Evolutionary conservation across 1,140 invertebrate genomes (phyloP).

Genomic region (Phymorhynchus buccinoides): DNA sequence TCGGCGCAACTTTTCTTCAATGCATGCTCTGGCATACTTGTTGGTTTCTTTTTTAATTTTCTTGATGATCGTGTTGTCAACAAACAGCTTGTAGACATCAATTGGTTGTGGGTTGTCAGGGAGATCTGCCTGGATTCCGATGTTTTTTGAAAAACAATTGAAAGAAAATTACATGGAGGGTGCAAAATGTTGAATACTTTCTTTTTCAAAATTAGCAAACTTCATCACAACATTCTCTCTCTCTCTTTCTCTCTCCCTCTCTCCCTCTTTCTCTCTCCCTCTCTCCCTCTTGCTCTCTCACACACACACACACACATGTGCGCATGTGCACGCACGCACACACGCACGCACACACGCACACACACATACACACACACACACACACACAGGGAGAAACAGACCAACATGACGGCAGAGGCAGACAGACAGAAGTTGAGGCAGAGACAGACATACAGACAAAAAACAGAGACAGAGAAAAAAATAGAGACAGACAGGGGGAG

Average conservation of each 20-base stretch:
- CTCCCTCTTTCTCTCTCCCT: no score
- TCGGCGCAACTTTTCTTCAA: no score
- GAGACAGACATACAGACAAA: no score
- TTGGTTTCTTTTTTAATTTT: slow-evolving; percentile 15
- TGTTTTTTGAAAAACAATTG: not conserved
- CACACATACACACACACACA: not conserved
- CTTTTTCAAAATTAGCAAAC: not conserved
- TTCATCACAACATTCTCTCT: no score
- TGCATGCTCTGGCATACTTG: not conserved
- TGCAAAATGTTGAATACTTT: not conserved
- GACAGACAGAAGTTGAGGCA: no score
- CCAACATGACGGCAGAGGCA: no score
- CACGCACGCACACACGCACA: not conserved
- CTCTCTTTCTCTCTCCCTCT: no score
- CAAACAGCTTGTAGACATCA: not conserved
- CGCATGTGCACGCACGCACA: no score
- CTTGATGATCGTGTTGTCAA: not conserved
- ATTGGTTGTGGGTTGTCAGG: not conserved
- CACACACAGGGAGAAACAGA: no score
- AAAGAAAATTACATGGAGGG: not conserved
- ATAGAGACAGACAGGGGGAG: no score
- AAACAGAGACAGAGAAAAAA: no score
- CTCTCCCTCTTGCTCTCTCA: not conserved
- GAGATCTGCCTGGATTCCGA: not conserved
- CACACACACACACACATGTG: not conserved